These are phyloP conservation scores for Hexactinellida sp. DNA, from an alignment of 37 sponge, comb jelly and placozoan genomes.

Conservation along the genomic window DNA sequence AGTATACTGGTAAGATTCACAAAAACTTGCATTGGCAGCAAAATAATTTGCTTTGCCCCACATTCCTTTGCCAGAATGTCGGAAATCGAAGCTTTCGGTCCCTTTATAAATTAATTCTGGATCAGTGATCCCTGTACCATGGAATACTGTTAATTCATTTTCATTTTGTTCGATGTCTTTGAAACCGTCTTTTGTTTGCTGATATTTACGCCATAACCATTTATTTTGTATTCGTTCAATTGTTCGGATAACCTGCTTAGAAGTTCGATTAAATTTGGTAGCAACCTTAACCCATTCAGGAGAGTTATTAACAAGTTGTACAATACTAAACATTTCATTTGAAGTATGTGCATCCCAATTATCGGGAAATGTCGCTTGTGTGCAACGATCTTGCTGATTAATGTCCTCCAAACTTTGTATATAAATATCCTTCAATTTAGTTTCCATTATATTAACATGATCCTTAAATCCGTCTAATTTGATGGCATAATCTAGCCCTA, in stretches of 20 bases:
- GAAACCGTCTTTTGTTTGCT: not conserved
- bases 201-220: not conserved
- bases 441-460: not conserved
- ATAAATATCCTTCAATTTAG: not conserved
- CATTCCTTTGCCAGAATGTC: not conserved
- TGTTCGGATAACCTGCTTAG: not conserved
- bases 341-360: not conserved
- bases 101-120: not conserved
- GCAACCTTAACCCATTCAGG: not conserved
- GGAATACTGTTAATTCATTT: not conserved
- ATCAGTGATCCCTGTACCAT: not conserved
- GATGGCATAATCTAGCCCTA: not conserved
- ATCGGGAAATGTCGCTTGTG: not conserved
- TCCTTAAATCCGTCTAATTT: not conserved
- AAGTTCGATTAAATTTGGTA: not conserved
- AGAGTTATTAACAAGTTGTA: not conserved
- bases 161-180: not conserved
- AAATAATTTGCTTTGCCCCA: not conserved
- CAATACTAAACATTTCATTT: not conserved
- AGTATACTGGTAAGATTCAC: not conserved
- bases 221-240: not conserved
- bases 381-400: not conserved
- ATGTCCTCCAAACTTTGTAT: not conserved
- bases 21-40: not conserved
- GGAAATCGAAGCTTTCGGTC: not conserved